A percentile compares a stretch with the other conserved stretches of the same genome.
Evolutionary conservation across 2,888 invertebrate genomes (phyloP).

Genomic region (Nemapogon koenigi): DNA sequence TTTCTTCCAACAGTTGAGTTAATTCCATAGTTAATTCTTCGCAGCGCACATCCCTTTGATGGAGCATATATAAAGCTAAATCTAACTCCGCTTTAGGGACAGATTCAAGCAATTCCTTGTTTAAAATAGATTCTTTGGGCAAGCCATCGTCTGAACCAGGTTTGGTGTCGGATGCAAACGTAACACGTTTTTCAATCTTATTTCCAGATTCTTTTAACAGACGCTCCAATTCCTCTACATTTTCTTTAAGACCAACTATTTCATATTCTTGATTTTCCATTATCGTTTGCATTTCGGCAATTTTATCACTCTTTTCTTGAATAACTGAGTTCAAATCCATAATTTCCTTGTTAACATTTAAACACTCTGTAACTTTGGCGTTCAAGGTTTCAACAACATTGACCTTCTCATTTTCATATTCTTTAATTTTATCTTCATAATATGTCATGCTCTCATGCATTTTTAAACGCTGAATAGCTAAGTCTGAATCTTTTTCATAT

Average conservation of each 20-base stretch:
- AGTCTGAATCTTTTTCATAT: slow-evolving; percentile 60
- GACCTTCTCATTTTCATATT: slow-evolving; percentile 32
- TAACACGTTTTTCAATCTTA: slow-evolving; percentile 52
- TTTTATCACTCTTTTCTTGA: slow-evolving; percentile 60
- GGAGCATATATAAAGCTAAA: slow-evolving; percentile 82
- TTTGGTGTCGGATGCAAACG: slow-evolving; percentile 53
- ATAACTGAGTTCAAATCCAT: slow-evolving; percentile 57
- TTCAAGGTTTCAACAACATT: slow-evolving; percentile 37
- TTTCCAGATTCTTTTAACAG: slow-evolving; percentile 31
- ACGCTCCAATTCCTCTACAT: slow-evolving; percentile 50
- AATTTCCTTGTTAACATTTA: slow-evolving; percentile 53
- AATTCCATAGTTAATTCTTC: slow-evolving; percentile 87
- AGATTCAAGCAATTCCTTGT: slow-evolving; percentile 38
- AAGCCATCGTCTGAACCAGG: slow-evolving; percentile 26
- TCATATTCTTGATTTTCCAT: slow-evolving; percentile 75
- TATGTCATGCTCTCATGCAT: slow-evolving; percentile 50
- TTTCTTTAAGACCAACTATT: slow-evolving; percentile 75
- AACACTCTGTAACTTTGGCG: slow-evolving; percentile 51
- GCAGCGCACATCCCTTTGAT: slow-evolving; percentile 84
- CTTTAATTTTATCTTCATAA: slow-evolving; percentile 30
- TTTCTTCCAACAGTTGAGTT: slow-evolving; percentile 81
- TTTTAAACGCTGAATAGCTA: slow-evolving; percentile 57
- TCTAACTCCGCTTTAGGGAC: slow-evolving; percentile 74
- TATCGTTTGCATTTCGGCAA: slow-evolving; percentile 64
- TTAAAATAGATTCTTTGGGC: slow-evolving; percentile 18